phyloP scores from a whole-genome alignment of 2,888 invertebrate species.

The Amblyjoppa fuscipennis region DNA sequence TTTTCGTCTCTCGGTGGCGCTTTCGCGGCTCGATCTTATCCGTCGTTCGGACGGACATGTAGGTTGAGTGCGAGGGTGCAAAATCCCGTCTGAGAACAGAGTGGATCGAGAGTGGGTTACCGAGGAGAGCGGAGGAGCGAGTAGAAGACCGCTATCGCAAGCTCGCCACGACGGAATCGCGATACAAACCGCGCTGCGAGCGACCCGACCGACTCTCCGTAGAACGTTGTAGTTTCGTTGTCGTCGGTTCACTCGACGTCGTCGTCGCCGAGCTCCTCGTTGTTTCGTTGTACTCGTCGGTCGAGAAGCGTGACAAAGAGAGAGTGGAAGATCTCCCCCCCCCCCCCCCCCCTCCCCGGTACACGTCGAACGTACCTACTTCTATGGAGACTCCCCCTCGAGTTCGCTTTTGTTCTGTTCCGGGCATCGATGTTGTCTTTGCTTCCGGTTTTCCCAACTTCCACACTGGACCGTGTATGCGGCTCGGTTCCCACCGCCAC shows the following conservation, averaged over 20 bases:
- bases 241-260: slow-evolving; percentile 13
- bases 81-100: slow-evolving; percentile 26
- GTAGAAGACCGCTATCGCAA: slow-evolving; percentile 37
- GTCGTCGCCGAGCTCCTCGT: neutral
- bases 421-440: slow-evolving; percentile 68
- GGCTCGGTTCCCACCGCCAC: slow-evolving; percentile 1
- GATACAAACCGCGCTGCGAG: slow-evolving; percentile 2
- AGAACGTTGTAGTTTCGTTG: slow-evolving; percentile 25
- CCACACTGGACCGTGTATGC: slow-evolving; percentile 51
- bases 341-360: neutral
- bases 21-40: slow-evolving; percentile 62
- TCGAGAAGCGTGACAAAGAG: slow-evolving; percentile 29
- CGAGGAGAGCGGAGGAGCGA: neutral
- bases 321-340: slow-evolving; percentile 14
- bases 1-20: neutral
- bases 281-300: slow-evolving; percentile 14
- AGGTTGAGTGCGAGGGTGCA: slow-evolving; percentile 40
- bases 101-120: slow-evolving; percentile 41
- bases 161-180: slow-evolving; percentile 37
- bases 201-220: slow-evolving; percentile 26
- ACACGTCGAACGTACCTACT: slow-evolving; percentile 65
- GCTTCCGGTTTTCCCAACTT: slow-evolving; percentile 66
- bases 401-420: slow-evolving; percentile 66
- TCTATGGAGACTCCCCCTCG: slow-evolving; percentile 59
- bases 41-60: slow-evolving; percentile 31